Evolutionary conservation across 2,113 vertebrate species (phyloP), one percentile per base, ranked within the genome.

Genomic region (Limnothrissa miodon): DNA sequence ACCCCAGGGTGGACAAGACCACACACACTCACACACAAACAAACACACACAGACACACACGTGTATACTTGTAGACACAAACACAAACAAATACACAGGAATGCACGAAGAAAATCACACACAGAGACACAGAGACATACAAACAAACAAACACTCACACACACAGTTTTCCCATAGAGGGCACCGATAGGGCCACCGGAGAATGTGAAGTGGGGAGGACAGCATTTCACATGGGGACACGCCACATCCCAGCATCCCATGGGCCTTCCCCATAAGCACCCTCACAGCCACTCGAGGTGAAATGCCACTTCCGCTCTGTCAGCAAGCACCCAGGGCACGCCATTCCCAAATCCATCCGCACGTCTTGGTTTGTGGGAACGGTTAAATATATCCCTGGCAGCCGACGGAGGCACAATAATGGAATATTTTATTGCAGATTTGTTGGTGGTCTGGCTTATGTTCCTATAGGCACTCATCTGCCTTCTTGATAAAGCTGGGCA

Each of bases 331-430:
- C 42, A 53, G 86, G 87, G 53, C 89, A 84, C 78, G 46, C 74
- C 56, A 62, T 89, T 88, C 86, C 88, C 89, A 89, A 85, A 84
- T 89, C 83, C 53, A 80, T 83, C 84, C 87, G 10, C 51, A 53
- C 74, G 81, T 66, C 39, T 9, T 17, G 79, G 86, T 89, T 85
- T 88, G 88, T 90, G 88, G 86, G 86, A 89, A 89, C 83, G 36
- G 85, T 85, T 90, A 89, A 89, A 89, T 90, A 88, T 86, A 90
- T 84, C 80, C 82, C 83, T 88, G 90, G 85, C 83, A 87, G 85
- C n/a, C 45, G 62, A 45, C 36, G 51, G 78, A 89, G 82, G 86
- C 85, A 85, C 81, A 84, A 87, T 87, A 88, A 85, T 89, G 86
- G 88, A 86, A 89, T 81, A 79, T 85, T 88, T 89, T 86, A 90